These are phyloP conservation scores for Alsophila aescularia DNA, from an alignment of 2,888 invertebrate species.

Conservation along the genomic window DNA sequence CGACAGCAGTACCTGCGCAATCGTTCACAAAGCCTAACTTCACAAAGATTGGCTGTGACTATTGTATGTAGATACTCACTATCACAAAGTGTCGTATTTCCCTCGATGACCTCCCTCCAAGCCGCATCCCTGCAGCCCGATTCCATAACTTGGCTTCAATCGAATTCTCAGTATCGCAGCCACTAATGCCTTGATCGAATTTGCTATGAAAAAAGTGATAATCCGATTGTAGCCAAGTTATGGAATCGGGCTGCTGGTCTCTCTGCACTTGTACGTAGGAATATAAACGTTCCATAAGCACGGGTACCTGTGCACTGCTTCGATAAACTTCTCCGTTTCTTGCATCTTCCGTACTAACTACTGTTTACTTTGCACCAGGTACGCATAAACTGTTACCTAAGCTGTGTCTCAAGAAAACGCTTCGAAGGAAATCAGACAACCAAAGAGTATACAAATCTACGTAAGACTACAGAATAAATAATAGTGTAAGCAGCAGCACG, in stretches of 20 bases:
- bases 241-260: too few relatives aligned
- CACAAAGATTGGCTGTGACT: neutral
- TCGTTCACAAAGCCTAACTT: too few relatives aligned
- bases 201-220: too few relatives aligned
- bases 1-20: too few relatives aligned
- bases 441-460: too few relatives aligned
- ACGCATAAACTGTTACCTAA: neutral
- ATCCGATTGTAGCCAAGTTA: too few relatives aligned
- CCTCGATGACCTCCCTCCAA: constrained; percentile 1
- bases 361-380: neutral
- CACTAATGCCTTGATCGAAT: too few relatives aligned
- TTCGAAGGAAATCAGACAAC: neutral
- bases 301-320: constrained; percentile 4
- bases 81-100: neutral
- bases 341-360: neutral
- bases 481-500: too few relatives aligned
- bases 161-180: too few relatives aligned
- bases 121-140: constrained; percentile 14
- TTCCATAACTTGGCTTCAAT: too few relatives aligned
- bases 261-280: constrained; percentile 1
- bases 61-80: constrained; percentile 1
- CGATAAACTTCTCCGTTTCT: constrained; percentile 14
- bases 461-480: too few relatives aligned
- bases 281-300: constrained; percentile 12
- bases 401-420: neutral